Conservation (phyloP, 2,888 invertebrate genomes). For the Aphodius sticticus region DNA sequence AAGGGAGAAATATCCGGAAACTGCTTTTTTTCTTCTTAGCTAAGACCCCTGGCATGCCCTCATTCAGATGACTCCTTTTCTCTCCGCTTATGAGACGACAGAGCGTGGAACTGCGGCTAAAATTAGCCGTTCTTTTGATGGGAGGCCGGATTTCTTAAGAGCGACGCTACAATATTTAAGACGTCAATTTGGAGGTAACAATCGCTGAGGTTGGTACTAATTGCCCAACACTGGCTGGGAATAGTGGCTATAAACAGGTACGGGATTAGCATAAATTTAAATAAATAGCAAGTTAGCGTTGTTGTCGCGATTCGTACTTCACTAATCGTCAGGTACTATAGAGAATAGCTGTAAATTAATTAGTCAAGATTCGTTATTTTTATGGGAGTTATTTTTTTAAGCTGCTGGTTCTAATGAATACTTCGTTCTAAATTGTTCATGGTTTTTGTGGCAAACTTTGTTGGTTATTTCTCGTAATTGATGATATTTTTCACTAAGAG, state of each 20-base stretch:
- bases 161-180: not conserved
- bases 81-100: not conserved
- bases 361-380: not conserved
- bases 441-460: no score
- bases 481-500: no score
- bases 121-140: not conserved
- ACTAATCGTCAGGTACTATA: constrained; percentile 23
- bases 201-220: not conserved
- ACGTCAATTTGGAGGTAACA: not conserved
- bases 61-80: not conserved
- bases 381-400: not conserved
- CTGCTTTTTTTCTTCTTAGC: not conserved
- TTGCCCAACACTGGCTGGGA: not conserved
- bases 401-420: not conserved
- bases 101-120: not conserved
- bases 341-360: not conserved
- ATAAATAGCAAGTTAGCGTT: constrained; percentile 20
- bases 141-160: not conserved
- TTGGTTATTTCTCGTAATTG: no score
- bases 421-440: no score
- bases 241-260: not conserved
- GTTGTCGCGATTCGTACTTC: constrained; percentile 23
- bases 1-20: not conserved
- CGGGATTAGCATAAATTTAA: constrained; percentile 32
- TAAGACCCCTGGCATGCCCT: not conserved